Conservation (phyloP, 2,797 vertebrate species). For the Semotilus atromaculatus region DNA sequence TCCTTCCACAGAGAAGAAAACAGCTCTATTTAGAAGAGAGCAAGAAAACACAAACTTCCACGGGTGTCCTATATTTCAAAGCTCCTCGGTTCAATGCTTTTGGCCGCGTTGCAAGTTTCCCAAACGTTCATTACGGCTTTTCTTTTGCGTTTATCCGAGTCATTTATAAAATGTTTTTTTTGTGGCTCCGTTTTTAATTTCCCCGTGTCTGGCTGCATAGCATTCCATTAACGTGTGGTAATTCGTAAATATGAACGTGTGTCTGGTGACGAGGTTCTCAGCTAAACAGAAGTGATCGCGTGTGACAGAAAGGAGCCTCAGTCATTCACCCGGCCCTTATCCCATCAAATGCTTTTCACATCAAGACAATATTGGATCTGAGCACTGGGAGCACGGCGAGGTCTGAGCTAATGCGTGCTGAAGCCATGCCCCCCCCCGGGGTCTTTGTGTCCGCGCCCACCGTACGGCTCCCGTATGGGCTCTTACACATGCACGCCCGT, state of each 20-base stretch:
- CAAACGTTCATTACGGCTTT: not conserved
- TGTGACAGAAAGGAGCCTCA: constrained; percentile 59
- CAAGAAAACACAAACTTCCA: constrained; percentile 9
- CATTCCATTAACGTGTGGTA: constrained; percentile 51
- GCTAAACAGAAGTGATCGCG: constrained; percentile 58
- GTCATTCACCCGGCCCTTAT: constrained; percentile 64
- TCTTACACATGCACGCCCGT: constrained; percentile 1
- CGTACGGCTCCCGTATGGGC: constrained; percentile 7
- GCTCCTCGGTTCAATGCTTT: not conserved
- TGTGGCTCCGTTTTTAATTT: constrained; percentile 20
- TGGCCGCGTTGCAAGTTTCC: constrained; percentile 21
- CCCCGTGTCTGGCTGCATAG: constrained; percentile 28
- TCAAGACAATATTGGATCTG: constrained; percentile 59
- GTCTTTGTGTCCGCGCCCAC: constrained; percentile 29
- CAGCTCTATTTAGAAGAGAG: constrained; percentile 1
- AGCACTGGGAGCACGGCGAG: constrained; percentile 21
- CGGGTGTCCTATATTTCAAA: not conserved
- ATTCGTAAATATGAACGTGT: constrained; percentile 59
- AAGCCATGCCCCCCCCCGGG: constrained; percentile 46
- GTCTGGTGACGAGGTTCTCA: constrained; percentile 56
- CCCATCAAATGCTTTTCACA: constrained; percentile 65
- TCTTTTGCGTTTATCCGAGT: constrained; percentile 9
- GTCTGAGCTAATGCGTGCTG: constrained; percentile 55
- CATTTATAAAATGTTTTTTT: constrained; percentile 39
- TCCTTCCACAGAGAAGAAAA: not conserved